A percentile compares a stretch with the other conserved stretches of the same genome.
Conservation (phyloP, 2,113 vertebrate species). For the Atractosteus spatula region DNA sequence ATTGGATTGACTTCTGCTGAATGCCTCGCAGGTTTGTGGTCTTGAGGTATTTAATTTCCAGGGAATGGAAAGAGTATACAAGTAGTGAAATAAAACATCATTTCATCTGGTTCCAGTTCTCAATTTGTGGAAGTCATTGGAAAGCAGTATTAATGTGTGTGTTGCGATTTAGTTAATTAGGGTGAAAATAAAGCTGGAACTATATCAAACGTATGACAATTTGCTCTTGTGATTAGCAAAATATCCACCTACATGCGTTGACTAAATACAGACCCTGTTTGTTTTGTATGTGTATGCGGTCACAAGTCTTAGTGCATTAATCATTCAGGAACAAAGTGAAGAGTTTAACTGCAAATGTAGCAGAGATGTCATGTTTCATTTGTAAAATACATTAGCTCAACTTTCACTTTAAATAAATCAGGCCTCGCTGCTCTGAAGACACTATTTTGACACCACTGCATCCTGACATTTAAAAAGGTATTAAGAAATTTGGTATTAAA, state of each 20-base stretch:
- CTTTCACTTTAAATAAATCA: not conserved
- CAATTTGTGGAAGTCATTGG: no score
- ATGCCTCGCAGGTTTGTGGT: not conserved
- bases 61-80: no score
- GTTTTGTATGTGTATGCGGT: no score
- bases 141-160: no score
- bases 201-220: constrained; percentile 3
- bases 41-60: not conserved
- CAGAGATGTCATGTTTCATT: constrained; percentile 11
- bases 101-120: no score
- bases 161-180: constrained; percentile 9
- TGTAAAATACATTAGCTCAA: not conserved
- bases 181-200: not conserved
- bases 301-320: constrained; percentile 2
- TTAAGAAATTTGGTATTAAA: not conserved
- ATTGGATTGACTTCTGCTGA: not conserved
- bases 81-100: no score
- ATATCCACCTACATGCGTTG: not conserved
- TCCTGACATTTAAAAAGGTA: constrained; percentile 1
- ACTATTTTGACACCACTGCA: not conserved
- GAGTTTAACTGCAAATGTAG: constrained; percentile 4
- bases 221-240: constrained; percentile 3
- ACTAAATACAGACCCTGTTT: not conserved
- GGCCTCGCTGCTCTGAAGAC: not conserved
- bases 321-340: not conserved